Evolutionary conservation across 2,888 invertebrate genomes (phyloP).

Genomic region (Entomobrya proxima): DNA sequence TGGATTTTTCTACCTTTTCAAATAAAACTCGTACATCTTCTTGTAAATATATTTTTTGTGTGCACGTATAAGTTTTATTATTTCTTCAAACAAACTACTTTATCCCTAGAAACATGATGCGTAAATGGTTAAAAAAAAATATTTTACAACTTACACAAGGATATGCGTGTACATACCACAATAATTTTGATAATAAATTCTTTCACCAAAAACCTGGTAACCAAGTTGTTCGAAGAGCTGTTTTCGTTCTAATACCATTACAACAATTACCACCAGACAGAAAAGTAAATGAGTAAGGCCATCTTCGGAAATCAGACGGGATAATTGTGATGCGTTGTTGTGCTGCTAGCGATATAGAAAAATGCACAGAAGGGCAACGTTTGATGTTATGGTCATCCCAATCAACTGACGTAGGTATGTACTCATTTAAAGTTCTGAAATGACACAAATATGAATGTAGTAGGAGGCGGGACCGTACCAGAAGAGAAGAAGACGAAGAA

Average conservation of each 20-base stretch:
- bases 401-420: conserved; percentile 27
- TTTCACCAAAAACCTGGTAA: conserved; percentile 2
- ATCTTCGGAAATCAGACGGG: not conserved
- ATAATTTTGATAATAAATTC: not conserved
- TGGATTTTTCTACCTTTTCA: not conserved
- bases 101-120: not conserved
- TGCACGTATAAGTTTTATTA: not conserved
- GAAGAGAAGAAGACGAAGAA: not conserved
- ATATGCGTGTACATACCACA: conserved; percentile 2
- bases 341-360: not conserved
- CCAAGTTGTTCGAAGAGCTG: not conserved
- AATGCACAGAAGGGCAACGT: not conserved
- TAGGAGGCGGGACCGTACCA: not conserved
- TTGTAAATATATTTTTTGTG: not conserved
- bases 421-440: not conserved
- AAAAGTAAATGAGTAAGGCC: not conserved
- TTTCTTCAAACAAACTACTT: not conserved
- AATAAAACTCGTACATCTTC: not conserved
- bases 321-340: not conserved
- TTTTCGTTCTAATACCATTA: not conserved
- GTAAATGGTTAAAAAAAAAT: not conserved
- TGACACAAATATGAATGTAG: conserved; percentile 12
- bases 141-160: not conserved
- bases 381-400: conserved; percentile 25
- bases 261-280: not conserved